Evolutionary conservation across 2,113 vertebrate genomes (phyloP), one percentile per base, ranked within the genome.

Genomic region (Alexandromys fortis): DNA sequence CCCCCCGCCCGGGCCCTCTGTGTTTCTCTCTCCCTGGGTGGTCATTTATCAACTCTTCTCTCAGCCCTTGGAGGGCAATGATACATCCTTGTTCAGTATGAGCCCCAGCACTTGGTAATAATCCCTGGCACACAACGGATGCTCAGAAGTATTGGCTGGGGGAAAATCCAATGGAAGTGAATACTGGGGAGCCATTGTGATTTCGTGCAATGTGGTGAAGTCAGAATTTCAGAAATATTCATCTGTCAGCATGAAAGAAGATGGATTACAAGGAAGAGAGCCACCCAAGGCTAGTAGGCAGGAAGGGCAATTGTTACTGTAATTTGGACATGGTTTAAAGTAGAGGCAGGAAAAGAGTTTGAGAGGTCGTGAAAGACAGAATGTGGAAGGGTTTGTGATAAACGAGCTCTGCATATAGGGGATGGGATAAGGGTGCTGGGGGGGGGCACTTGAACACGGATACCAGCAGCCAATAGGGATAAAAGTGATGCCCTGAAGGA

Each of bases 141-240:
- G 24, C 70, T 88, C 93, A 55, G 45, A 95, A 89, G 91, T 21
- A 96, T 42, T 38, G 28, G 17, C 19, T 73, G 76, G 35, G 86
- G 77, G 75, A 68, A 90, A 89, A 90, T 93, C 22, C 75, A 89
- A 76, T n/a, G 79, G 96, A 92, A 82, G 28, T 11, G 85, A 89
- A 91, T 55, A 24, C 79, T 16, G 45, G 68, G 76, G 26, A 58
- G 67, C 52, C 81, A 42, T 8, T 79, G 85, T 77, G 67, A 96
- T 78, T 85, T 47, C 92, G 85, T 86, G 72, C 82, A 58, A 97
- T 89, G 96, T 78, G 85, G 81, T n/a, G 22, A 94, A 92, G 90
- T 97, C 96, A 95, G 95, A 94, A 94, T 92, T 92, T 94, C 35
- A 86, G 96, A 33, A 94, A 95, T 97, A 97, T 92, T 95, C 93